Evolutionary conservation across 1,140 invertebrate genomes (phyloP), one percentile per base, ranked within the genome.

Genomic region (Acromyrmex charruanus): DNA sequence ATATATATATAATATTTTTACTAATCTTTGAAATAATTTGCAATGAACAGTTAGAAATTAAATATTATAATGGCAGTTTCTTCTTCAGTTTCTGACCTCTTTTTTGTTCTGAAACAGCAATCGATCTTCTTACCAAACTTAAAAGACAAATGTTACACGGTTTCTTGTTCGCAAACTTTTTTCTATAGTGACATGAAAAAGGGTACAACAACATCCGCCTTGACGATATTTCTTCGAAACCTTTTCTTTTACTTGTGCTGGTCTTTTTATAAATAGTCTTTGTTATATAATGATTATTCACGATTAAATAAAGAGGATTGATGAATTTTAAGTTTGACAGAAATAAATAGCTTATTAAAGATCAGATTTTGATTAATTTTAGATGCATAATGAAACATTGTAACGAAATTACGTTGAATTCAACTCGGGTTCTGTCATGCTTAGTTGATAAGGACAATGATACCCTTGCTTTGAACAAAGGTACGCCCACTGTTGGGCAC

Each of bases 61-160:
- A 79, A 79, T 31, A 53, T 65, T 9, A 9, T 14, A 66, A 51
- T 35, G 35, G 28, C 7, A 53, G 44, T 68, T 79, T 79, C 28
- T 65, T 35, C n/a, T 51, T 51, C 49, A 16, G 14, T 16, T 51
- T 53, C n/a, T 35, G 6, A 49, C 28, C 10, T 1, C n/a, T 6
- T 51, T 25, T 63, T 65, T 77, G 58, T 85, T 63, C 85, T 79
- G 63, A 77, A 77, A 87, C 72, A 49, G 59, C 39, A 39, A 90
- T 90, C 89, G 87, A 90, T 90, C 87, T 89, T 87, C 89, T 87
- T 75, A 51, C 84, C 77, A 35, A 90, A 84, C 88, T 69, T 74
- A 84, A 82, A 55, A 90, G 84, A 90, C 72, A 87, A 89, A 89
- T 89, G 77, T 82, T 72, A 71, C 87, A 82, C 77, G 66, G 65